A percentile compares a stretch with the other conserved stretches of the same genome.
These are phyloP conservation scores for Byasa hedistus DNA, from an alignment of 2,888 invertebrate genomes.

Conservation along the genomic window DNA sequence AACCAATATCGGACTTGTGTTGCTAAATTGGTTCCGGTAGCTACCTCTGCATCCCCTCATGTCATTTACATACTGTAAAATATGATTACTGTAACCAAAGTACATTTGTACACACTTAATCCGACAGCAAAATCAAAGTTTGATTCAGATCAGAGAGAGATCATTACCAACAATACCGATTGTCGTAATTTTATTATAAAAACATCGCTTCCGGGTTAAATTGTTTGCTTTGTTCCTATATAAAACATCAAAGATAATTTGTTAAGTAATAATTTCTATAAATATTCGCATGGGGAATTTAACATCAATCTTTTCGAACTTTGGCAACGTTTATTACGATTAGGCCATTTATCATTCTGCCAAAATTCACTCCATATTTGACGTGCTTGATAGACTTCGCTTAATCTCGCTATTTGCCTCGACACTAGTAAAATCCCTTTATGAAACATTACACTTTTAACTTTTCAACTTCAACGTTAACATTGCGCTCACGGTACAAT, in stretches of 20 bases:
- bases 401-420: neutral
- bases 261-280: constrained; percentile 5
- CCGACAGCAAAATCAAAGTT: too few relatives aligned
- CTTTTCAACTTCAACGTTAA: neutral
- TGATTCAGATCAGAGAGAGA: too few relatives aligned
- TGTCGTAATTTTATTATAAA: too few relatives aligned
- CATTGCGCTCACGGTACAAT: neutral
- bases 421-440: neutral
- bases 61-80: neutral
- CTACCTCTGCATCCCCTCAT: neutral
- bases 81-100: neutral
- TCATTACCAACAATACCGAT: too few relatives aligned
- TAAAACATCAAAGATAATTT: neutral
- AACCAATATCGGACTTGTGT: constrained; percentile 2
- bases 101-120: neutral
- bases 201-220: neutral
- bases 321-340: constrained; percentile 17
- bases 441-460: neutral
- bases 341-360: constrained; percentile 18
- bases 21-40: constrained; percentile 8
- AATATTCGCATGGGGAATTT: constrained; percentile 1
- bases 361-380: constrained; percentile 22
- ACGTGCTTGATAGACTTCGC: constrained; percentile 21
- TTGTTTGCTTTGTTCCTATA: neutral
- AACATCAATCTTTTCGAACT: constrained; percentile 19